Evolutionary conservation across 2,113 vertebrate genomes (phyloP).

Genomic region (Pimephales promelas): DNA sequence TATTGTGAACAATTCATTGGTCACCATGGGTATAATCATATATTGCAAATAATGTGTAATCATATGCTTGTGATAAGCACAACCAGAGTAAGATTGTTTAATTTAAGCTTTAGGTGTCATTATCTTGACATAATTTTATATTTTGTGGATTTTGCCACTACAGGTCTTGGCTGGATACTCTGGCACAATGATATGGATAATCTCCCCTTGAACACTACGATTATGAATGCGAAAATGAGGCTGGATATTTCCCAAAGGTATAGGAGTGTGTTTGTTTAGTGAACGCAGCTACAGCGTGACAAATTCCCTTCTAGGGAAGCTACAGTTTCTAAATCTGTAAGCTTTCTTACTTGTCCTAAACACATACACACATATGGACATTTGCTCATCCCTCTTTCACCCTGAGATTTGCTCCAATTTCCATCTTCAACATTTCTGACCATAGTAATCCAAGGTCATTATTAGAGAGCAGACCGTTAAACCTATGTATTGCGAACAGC

Average conservation of each 20-base stretch:
- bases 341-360: slow-evolving; percentile 4
- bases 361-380: slow-evolving; percentile 1
- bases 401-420: slow-evolving; percentile 39
- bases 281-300: slow-evolving; percentile 40
- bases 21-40: neutral
- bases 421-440: slow-evolving; percentile 28
- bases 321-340: neutral
- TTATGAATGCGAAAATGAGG: slow-evolving; percentile 43
- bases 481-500: slow-evolving; percentile 14
- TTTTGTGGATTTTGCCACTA: neutral
- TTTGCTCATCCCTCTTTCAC: slow-evolving; percentile 16
- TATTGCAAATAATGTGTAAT: slow-evolving; percentile 6
- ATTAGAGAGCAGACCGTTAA: slow-evolving; percentile 49
- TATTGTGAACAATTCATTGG: neutral
- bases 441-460: slow-evolving; percentile 45
- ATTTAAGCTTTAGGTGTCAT: neutral
- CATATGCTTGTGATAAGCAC: neutral
- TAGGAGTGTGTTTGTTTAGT: slow-evolving; percentile 18
- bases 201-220: slow-evolving; percentile 39
- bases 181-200: slow-evolving; percentile 42
- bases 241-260: slow-evolving; percentile 37
- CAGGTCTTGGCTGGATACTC: slow-evolving; percentile 25
- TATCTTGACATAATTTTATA: neutral
- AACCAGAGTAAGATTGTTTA: neutral
- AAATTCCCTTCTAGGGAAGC: slow-evolving; percentile 33